Evolutionary conservation across 1,140 invertebrate species (phyloP), one percentile per base, ranked within the genome.

Genomic region (Pseudomyrmex gracilis): DNA sequence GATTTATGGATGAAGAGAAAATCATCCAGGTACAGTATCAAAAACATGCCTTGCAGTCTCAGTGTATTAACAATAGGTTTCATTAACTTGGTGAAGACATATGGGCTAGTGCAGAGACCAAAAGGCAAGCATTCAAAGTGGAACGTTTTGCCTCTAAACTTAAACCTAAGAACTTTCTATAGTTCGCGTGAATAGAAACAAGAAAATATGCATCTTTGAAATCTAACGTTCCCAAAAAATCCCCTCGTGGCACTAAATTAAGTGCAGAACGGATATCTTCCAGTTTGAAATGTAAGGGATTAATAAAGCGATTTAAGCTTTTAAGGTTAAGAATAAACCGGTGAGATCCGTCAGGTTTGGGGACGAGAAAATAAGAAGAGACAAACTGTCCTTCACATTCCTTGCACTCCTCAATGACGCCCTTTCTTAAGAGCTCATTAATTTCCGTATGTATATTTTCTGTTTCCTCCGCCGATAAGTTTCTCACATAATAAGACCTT

Each of bases 161-260:
- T 15, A 55, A 73, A 82, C 15, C 78, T 13, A 13, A 82, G 2
- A n/a, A 82, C 17, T 82, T 82, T 57, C 15, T 12, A 34, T 2
- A 22, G 1, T 57, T 5, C 34, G 9, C 10, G 1, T 67, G 51
- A 3, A 80, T n/a, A 2, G 76, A 55, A 1, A 78, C 17, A 1
- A 58, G 12, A 60, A 22, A 78, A 49, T 78, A 78, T n/a, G 64
- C 61, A 22, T 78, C 76, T 47, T 68, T 20, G 24, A 76, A 49
- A 53, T 76, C 60, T 22, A 74, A 22, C 24, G 34, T 12, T 22
- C 15, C 43, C 17, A 55, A 12, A 49, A 12, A 49, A 12, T 49
- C 49, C 9, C 49, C 49, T 49, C 9, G 49, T 5, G 34, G 5
- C 34, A 49, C 12, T 49, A 12, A 49, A 49, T 49, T 12, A 13